Conservation (phyloP, 2,797 vertebrate species). For the Aselliscus stoliczkanus region DNA sequence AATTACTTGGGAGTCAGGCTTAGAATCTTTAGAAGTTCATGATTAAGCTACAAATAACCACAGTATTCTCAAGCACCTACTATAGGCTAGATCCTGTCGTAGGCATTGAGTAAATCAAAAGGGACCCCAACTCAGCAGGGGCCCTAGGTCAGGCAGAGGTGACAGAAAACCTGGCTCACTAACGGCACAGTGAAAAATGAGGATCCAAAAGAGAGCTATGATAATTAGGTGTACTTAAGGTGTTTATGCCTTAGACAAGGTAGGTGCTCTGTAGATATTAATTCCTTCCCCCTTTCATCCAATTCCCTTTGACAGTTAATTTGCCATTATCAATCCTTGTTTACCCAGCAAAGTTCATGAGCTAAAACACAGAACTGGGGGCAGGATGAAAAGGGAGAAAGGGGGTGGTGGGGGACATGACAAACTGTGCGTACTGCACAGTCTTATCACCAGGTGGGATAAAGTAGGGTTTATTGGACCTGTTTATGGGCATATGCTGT, state of each 20-base stretch:
- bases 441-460: background rate
- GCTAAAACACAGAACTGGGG: background rate
- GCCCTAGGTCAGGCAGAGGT: background rate
- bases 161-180: background rate
- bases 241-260: background rate
- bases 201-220: background rate
- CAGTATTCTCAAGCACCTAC: background rate
- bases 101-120: background rate
- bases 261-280: background rate
- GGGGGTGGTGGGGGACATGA: too few species aligned
- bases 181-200: background rate
- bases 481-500: background rate
- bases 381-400: background rate
- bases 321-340: background rate
- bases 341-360: background rate
- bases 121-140: background rate
- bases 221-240: background rate
- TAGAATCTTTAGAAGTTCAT: background rate
- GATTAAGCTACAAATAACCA: background rate
- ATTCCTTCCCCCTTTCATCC: background rate
- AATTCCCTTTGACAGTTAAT: background rate
- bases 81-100: background rate
- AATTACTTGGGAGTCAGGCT: background rate
- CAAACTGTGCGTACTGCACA: background rate
- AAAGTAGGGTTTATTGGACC: background rate